Evolutionary conservation across 2,797 vertebrate genomes (phyloP).

Genomic region (Melanotaenia trifasciata): DNA sequence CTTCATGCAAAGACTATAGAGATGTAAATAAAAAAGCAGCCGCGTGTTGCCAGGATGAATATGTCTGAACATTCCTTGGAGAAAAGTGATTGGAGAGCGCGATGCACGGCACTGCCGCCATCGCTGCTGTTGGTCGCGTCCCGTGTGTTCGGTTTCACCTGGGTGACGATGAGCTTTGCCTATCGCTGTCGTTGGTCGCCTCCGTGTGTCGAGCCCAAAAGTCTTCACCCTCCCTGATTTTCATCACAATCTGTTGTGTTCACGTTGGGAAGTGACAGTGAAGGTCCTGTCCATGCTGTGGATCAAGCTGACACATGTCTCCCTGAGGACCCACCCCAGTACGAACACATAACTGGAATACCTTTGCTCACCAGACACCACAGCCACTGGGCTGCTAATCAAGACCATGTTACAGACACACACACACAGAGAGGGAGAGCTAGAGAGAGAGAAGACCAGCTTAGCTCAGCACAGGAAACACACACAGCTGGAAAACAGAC

Average conservation of each 20-base stretch:
- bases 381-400: constrained; percentile 57
- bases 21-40: too few relatives aligned
- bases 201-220: not conserved
- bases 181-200: too few relatives aligned
- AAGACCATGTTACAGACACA: constrained; percentile 51
- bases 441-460: constrained; percentile 20
- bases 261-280: constrained; percentile 14
- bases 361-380: constrained; percentile 46
- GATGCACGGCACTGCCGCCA: too few relatives aligned
- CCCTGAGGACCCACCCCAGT: constrained; percentile 38
- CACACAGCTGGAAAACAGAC: constrained; percentile 57
- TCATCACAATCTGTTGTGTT: constrained; percentile 36
- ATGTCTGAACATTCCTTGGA: too few relatives aligned
- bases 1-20: too few relatives aligned
- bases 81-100: too few relatives aligned
- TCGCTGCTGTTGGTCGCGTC: too few relatives aligned
- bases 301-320: constrained; percentile 61
- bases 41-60: too few relatives aligned
- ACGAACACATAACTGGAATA: constrained; percentile 59
- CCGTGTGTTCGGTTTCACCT: not conserved
- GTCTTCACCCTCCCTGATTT: constrained; percentile 7
- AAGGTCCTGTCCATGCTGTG: constrained; percentile 49
- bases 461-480: constrained; percentile 54
- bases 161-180: too few relatives aligned
- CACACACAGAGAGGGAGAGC: constrained; percentile 3